Evolutionary conservation across 2,113 vertebrate species (phyloP), one percentile per base, ranked within the genome.

Genomic region (Equus quagga): DNA sequence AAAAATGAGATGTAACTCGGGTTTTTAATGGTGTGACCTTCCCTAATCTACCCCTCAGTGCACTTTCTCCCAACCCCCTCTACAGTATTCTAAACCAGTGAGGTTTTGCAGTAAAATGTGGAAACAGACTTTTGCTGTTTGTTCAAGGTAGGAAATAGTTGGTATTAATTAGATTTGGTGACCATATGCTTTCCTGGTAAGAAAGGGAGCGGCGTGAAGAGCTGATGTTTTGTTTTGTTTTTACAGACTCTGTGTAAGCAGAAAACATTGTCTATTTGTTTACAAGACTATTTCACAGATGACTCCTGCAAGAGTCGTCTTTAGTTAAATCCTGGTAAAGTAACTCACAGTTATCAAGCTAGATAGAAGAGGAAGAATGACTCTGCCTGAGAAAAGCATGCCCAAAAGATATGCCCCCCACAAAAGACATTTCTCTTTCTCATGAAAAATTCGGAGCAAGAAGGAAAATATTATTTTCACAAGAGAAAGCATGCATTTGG

Each of bases 381-480:
- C 15, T 18, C 15, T 86, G 14, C 51, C 3, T 58, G n/a, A 96
- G 73, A 88, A 96, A 96, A 75, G 2, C 44, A 62, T 6, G 26
- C 64, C 11, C 67, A 89, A 94, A 89, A 92, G 75, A 15, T 75
- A 70, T 87, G 17, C 36, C 15, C 33, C 36, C 28, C 78, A 33
- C 44, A 15, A 56, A 62, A 76, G 33, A 44, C 4, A 51, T 75
- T 93, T 80, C 6, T 95, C 46, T 79, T 96, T 64, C 82, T 96
- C 33, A 56, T 81, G 31, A 94, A 96, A 98, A 97, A 91, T 92
- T 91, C 70, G 96, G 85, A 94, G 62, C 78, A 91, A 85, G 79
- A 79, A 91, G 28, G 24, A 96, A 91, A 96, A 90, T 72, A 80
- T 8, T 58, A 49, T 80, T 94, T 97, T 96, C 64, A 67, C 23